phyloP scores from a whole-genome alignment of 2,797 vertebrate genomes.

The Hapalemur alaotrensis region DNA sequence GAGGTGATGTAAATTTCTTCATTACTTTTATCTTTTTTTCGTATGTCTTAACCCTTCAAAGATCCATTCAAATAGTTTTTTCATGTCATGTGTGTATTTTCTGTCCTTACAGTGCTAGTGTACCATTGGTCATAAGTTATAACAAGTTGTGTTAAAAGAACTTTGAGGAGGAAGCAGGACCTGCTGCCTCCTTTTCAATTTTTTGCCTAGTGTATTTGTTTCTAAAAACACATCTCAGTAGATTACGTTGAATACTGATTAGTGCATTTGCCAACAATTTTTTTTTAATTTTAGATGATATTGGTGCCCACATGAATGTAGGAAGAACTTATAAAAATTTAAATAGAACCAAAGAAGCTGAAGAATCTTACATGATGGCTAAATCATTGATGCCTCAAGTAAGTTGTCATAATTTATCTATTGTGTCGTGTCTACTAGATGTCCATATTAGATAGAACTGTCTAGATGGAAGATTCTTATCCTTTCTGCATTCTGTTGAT shows the following conservation, averaged over 20 bases:
- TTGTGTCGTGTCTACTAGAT: background rate
- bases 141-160: background rate
- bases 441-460: background rate
- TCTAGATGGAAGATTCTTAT: background rate
- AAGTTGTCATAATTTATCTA: constrained; percentile 65
- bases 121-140: background rate
- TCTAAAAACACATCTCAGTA: background rate
- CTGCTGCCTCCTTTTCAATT: background rate
- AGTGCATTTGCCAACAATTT: constrained; percentile 6
- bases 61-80: background rate
- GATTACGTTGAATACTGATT: background rate
- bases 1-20: background rate
- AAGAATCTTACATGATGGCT: constrained; percentile 96
- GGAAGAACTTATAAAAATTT: constrained; percentile 99
- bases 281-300: constrained; percentile 91
- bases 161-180: background rate
- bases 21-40: background rate
- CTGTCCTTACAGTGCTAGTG: background rate
- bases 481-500: background rate
- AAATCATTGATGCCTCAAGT: constrained; percentile 99
- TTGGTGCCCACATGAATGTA: constrained; percentile 99
- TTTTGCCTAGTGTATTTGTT: constrained; percentile 9
- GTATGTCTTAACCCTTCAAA: background rate
- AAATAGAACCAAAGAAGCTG: constrained; percentile 96
- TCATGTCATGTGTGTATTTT: background rate